Evolutionary conservation across 2,113 vertebrate genomes (phyloP), one percentile per base, ranked within the genome.

Genomic region (Electrona antarctica): DNA sequence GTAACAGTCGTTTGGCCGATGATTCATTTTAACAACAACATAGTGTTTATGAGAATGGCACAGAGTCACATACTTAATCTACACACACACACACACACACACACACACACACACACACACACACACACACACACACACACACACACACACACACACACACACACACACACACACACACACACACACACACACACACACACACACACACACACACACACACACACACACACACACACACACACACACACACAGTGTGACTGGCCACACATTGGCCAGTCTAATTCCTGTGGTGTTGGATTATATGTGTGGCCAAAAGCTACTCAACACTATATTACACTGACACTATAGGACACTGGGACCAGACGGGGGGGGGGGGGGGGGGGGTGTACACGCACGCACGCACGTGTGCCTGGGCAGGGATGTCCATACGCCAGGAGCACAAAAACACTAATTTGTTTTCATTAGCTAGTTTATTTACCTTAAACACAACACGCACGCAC

Each of bases 361-460:
- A 8, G 49, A 12, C 21, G n/a, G n/a, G n/a, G n/a, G n/a, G n/a
- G n/a, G n/a, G n/a, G n/a, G n/a, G n/a, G n/a, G n/a, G n/a, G n/a
- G n/a, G n/a, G n/a, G n/a, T n/a, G n/a, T n/a, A n/a, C n/a, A n/a
- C n/a, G n/a, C n/a, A n/a, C n/a, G n/a, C n/a, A n/a, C n/a, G n/a
- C n/a, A n/a, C n/a, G n/a, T 54, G 51, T 54, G 29, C 68, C 73
- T 70, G 77, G 79, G 82, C 77, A 80, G 77, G 64, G 82, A 55
- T 67, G 69, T 6, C 64, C 33, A 56, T 63, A 66, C 85, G 82
- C 82, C 82, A 76, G 33, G 55, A 64, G 69, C 78, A 67, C 67
- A 73, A 71, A 65, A 60, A 80, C 71, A 82, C 73, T 74, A 28
- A 82, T 86, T 77, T 58, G 61, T 80, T 84, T 80, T 77, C 81